A percentile compares a stretch with the other conserved stretches of the same genome.
These are phyloP conservation scores for Thrips palmi DNA, from an alignment of 1,140 invertebrate genomes.

Conservation along the genomic window DNA sequence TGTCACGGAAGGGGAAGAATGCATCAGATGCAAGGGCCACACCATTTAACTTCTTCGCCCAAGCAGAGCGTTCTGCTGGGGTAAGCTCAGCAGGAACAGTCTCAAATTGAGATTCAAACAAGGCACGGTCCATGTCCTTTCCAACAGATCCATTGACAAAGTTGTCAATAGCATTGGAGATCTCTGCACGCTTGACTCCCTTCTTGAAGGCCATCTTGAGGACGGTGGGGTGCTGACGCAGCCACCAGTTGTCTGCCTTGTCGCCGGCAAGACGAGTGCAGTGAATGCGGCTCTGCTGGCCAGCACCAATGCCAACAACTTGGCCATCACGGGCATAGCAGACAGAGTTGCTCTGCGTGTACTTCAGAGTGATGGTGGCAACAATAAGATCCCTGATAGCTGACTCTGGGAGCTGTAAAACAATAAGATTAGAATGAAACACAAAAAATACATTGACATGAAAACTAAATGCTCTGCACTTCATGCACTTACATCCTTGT, in stretches of 20 bases:
- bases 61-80: conserved; percentile 50
- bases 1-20: conserved; percentile 97
- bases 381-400: conserved; percentile 84
- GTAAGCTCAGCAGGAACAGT: conserved; percentile 47
- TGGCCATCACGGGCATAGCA: conserved; percentile 84
- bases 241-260: conserved; percentile 98
- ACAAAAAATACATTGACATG: too few relatives aligned
- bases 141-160: conserved; percentile 83
- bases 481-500: conserved; percentile 30
- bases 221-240: conserved; percentile 82
- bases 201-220: conserved; percentile 72
- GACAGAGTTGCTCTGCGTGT: conserved; percentile 95
- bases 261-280: conserved; percentile 92
- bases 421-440: conserved; percentile 6
- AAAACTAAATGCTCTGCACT: too few relatives aligned
- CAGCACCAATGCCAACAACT: conserved; percentile 92
- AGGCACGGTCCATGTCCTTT: conserved; percentile 44
- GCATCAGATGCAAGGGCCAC: conserved; percentile 94
- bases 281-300: conserved; percentile 94
- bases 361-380: conserved; percentile 91
- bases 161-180: conserved; percentile 90
- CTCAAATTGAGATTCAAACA: conserved; percentile 56
- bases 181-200: conserved; percentile 78
- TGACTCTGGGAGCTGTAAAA: conserved; percentile 38
- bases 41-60: conserved; percentile 60